Base-by-base conservation (phyloP, 2,113 vertebrate genomes). In the Suricata suricatta region DNA sequence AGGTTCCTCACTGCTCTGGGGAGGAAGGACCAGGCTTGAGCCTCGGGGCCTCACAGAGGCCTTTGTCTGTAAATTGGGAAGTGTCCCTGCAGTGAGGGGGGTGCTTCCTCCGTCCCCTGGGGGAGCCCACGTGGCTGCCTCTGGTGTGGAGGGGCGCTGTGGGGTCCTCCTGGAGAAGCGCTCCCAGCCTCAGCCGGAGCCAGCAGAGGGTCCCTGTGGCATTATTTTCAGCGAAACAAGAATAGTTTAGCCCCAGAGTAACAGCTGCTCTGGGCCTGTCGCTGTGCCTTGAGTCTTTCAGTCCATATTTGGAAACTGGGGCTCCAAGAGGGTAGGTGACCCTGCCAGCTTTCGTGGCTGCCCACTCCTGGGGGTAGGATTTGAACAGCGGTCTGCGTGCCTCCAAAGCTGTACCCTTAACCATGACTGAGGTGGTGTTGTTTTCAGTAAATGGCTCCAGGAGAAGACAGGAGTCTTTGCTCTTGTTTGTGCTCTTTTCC, bases 71-170 rank as follows among this genome's bases (percentile, higher is more conserved):
- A 27, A 21, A 76, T 27, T 0, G 4, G 35, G 52, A 64, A 10
- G 38, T 38, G 38, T 66, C 31, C 31, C 16, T 41, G 71, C 27
- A 16, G 50, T n/a, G 89, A 88, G 76, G 35, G 14, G 76, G 33
- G 29, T 47, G 74, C 95, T 23, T 72, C 2, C 10, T 72, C 1
- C 7, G 27, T 17, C 12, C 5, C 14, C 21, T 31, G 19, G 35
- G 23, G 23, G 15, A 14, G 25, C 64, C 54, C 6, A 47, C 13
- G 47, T 41, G 3, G 44, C 68, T 7, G 64, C 27, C 64, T 38
- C 14, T 29, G 60, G 47, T 7, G 7, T 47, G 35, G 23, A 33
- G 19, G 2, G 8, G 57, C 2, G 7, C 33, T 0, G 13, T 7
- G 8, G 50, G 25, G 2, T 27, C 72, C 19, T 16, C 29, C 50